A percentile compares a stretch with the other conserved stretches of the same genome.
Evolutionary conservation across 2,888 invertebrate species (phyloP).

Genomic region (Hyles lineata): DNA sequence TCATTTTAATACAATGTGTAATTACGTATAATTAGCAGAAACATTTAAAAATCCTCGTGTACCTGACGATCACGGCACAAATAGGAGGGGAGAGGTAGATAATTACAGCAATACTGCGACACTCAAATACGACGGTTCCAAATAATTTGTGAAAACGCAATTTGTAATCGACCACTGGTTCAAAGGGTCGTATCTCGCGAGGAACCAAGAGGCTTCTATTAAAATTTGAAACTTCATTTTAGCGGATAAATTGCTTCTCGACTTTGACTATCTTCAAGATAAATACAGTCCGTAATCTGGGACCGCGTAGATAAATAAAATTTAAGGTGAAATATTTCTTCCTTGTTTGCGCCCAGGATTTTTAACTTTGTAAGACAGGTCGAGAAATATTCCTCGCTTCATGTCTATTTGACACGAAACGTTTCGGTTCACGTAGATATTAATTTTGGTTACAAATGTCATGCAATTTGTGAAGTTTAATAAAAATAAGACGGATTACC

Average conservation of each 20-base stretch:
- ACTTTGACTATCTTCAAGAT: slow-evolving; percentile 74
- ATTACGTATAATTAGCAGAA: no score
- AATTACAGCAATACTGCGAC: not conserved
- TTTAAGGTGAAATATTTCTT: slow-evolving; percentile 48
- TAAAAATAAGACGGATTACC: not conserved
- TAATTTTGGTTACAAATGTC: slow-evolving; percentile 2
- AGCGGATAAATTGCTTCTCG: slow-evolving; percentile 79
- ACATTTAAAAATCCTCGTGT: not conserved
- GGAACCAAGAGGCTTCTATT: slow-evolving; percentile 68
- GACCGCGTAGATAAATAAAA: slow-evolving; percentile 67
- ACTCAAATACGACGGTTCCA: not conserved
- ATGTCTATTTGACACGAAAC: not conserved
- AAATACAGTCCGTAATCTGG: slow-evolving; percentile 74
- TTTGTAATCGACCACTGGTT: slow-evolving; percentile 73
- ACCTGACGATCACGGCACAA: no score
- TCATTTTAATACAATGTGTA: no score
- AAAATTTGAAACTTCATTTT: slow-evolving; percentile 82
- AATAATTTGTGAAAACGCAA: slow-evolving; percentile 65
- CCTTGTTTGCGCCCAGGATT: slow-evolving; percentile 30
- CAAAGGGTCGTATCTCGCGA: slow-evolving; percentile 71
- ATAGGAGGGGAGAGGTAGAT: not conserved
- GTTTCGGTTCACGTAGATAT: not conserved
- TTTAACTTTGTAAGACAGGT: slow-evolving; percentile 20
- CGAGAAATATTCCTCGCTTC: not conserved
- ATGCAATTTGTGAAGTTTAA: not conserved